Conservation (phyloP, 1,140 invertebrate genomes). For the Octopus sinensis region DNA sequence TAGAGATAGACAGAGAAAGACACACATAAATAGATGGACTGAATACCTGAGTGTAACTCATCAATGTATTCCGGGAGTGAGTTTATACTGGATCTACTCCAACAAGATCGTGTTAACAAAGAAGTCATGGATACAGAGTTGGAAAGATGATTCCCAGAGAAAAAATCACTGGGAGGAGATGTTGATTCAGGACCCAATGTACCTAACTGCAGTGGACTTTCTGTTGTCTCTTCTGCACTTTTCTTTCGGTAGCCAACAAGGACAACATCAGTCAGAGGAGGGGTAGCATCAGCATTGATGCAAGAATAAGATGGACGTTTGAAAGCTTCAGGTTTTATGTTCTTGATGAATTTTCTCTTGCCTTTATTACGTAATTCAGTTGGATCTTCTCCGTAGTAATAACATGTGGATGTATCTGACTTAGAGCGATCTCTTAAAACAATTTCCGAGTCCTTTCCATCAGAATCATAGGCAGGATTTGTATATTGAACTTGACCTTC, state of each 20-base stretch:
- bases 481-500: neutral
- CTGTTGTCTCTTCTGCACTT: conserved; percentile 29
- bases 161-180: conserved; percentile 17
- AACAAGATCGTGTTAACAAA: conserved; percentile 36
- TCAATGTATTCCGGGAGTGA: conserved; percentile 43
- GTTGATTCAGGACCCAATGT: conserved; percentile 42
- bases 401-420: conserved; percentile 16
- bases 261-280: conserved; percentile 30
- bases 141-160: conserved; percentile 11
- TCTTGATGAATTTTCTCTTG: conserved; percentile 51
- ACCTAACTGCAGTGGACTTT: conserved; percentile 54
- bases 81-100: conserved; percentile 45
- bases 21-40: neutral
- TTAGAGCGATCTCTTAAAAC: conserved; percentile 12
- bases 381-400: conserved; percentile 18
- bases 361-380: conserved; percentile 13
- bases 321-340: conserved; percentile 52
- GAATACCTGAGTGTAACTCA: conserved; percentile 6
- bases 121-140: conserved; percentile 42
- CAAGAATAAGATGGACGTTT: conserved; percentile 51
- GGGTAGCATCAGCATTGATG: conserved; percentile 30
- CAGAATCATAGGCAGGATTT: neutral
- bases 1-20: neutral
- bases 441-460: neutral
- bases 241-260: conserved; percentile 57